Evolutionary conservation across 1,140 invertebrate genomes (phyloP), one percentile per base, ranked within the genome.

Genomic region (Drosophila lacteicornis): DNA sequence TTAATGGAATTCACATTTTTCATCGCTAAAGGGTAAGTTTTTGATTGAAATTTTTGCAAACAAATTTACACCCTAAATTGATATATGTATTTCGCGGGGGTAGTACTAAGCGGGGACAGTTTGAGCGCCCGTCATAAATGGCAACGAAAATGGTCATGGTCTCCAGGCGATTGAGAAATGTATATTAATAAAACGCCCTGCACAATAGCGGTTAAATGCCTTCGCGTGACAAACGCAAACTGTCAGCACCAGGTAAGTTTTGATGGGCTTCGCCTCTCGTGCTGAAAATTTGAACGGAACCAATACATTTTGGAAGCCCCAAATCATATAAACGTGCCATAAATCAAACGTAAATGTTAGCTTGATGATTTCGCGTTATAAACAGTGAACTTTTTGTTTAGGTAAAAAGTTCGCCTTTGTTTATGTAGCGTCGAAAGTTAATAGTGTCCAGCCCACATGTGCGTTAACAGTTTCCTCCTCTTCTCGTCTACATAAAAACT

Each of bases 291-390:
- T 90, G 60, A 88, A 85, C 85, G 85, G 85, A 88, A 88, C 85
- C 86, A 88, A 88, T 88, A 88, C 85, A 88, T 81, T 86, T 87
- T 68, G 49, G 36, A 40, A 45, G 67, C 33, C 33, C 63, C 22
- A 51, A 61, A 46, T 82, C 38, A 66, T 81, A 67, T 57, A 56
- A 77, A 71, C 58, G 80, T 75, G 77, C 81, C 70, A 88, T 88
- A 88, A 88, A 88, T 90, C 85, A 88, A 85, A 80, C 81, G 45
- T 67, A 61, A 81, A 84, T 62, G 75, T 79, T 90, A 79, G 80
- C 74, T 90, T 85, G 85, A 88, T 88, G 85, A 88, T 88, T 90
- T 88, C 75, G 85, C 86, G 85, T 90, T 88, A 90, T 81, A 88
- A 88, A 88, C 86, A 88, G 81, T 38, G 12, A 68, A 60, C 69